Evolutionary conservation across 1,140 invertebrate species (phyloP).

Genomic region (Bombyx mori): ASM3026992v2 NC_085125.1:8795501-8796000

Average conservation of each 20-base stretch:
- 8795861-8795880: slow-evolving; percentile 54
- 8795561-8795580: no score
- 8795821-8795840: slow-evolving; percentile 63
- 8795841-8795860: slow-evolving; percentile 69
- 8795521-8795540: no score
- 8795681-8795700: slow-evolving; percentile 59
- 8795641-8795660: no score
- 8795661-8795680: slow-evolving; percentile 60
- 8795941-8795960: no score
- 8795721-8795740: slow-evolving; percentile 71
- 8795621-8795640: no score
- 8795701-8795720: slow-evolving; percentile 60
- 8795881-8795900: slow-evolving; percentile 45
- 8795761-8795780: slow-evolving; percentile 68
- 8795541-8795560: no score
- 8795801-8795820: slow-evolving; percentile 65
- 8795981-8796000: no score
- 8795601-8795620: no score
- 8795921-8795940: no score
- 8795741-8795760: slow-evolving; percentile 70
- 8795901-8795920: slow-evolving; percentile 62
- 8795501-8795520: background rate
- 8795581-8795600: no score
- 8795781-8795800: slow-evolving; percentile 62
- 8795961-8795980: no score